Conservation (phyloP, 1,140 invertebrate genomes). For the Bicyclus anynana region DNA sequence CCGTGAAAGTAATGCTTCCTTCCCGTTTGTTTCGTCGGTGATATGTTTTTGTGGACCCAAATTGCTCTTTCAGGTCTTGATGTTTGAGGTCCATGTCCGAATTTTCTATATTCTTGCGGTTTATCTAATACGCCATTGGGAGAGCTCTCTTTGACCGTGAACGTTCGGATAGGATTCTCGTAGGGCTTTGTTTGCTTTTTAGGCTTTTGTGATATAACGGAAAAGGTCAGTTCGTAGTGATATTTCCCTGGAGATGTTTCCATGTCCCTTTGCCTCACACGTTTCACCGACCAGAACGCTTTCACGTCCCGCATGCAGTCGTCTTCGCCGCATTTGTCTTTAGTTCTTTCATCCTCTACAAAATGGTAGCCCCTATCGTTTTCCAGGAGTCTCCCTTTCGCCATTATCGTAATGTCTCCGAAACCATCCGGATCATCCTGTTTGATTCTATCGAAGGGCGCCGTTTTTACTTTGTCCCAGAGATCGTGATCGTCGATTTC, state of each 20-base stretch:
- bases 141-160: conserved; percentile 60
- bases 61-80: conserved; percentile 48
- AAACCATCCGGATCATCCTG: conserved; percentile 64
- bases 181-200: conserved; percentile 55
- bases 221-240: conserved; percentile 81
- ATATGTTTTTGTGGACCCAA: conserved; percentile 68
- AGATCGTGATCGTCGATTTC: conserved; percentile 70
- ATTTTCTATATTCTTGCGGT: conserved; percentile 33
- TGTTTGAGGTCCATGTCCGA: conserved; percentile 24
- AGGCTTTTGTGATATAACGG: conserved; percentile 75
- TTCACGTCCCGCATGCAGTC: conserved; percentile 67
- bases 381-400: conserved; percentile 78
- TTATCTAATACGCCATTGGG: conserved; percentile 33
- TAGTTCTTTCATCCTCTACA: conserved; percentile 77
- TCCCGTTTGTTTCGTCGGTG: conserved; percentile 33
- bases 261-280: conserved; percentile 78
- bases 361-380: conserved; percentile 72
- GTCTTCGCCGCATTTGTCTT: conserved; percentile 59
- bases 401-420: conserved; percentile 80
- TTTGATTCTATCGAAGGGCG: conserved; percentile 73
- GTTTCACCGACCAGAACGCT: conserved; percentile 81
- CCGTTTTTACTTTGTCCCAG: conserved; percentile 73
- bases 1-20: conserved; percentile 40
- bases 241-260: conserved; percentile 66
- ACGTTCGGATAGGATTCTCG: conserved; percentile 68